These are phyloP conservation scores for Ceyx melanurus DNA, from an alignment of 2,113 vertebrate species.

Conservation along the genomic window DNA sequence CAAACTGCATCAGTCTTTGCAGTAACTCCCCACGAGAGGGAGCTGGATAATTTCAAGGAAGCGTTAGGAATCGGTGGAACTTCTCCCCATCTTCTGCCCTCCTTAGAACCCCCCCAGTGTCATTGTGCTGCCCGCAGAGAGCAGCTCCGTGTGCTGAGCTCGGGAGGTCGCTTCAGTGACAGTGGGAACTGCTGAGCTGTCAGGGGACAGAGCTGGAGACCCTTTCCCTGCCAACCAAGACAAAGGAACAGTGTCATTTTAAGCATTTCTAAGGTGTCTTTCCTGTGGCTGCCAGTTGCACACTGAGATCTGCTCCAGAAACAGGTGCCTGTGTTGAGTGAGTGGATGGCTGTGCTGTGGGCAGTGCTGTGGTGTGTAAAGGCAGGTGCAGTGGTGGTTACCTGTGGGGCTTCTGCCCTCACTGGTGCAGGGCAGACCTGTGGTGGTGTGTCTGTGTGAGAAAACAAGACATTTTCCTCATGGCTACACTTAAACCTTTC, in stretches of 20 bases:
- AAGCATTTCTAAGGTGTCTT: not conserved
- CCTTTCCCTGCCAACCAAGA: not conserved
- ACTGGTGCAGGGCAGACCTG: not conserved
- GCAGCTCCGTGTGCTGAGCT: not conserved
- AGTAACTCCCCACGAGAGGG: slow-evolving; percentile 52
- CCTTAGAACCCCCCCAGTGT: not conserved
- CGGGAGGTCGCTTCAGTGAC: not conserved
- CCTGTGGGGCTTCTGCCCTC: not conserved
- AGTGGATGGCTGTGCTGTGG: not conserved
- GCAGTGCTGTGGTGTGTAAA: not conserved
- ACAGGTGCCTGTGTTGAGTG: not conserved
- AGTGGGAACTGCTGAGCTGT: not conserved
- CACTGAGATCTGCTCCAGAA: not conserved
- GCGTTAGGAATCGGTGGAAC: not conserved
- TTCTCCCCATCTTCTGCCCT: not conserved
- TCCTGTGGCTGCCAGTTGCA: not conserved
- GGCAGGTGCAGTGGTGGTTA: not conserved
- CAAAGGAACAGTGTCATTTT: not conserved
- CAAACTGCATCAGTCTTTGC: not conserved
- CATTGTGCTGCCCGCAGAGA: not conserved
- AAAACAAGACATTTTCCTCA: not conserved
- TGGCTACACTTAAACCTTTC: not conserved
- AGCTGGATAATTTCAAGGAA: slow-evolving; percentile 8
- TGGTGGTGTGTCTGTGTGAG: not conserved
- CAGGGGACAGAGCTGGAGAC: not conserved